Conservation (phyloP, 2,797 vertebrate species). For the Ptychadena robeensis region DNA sequence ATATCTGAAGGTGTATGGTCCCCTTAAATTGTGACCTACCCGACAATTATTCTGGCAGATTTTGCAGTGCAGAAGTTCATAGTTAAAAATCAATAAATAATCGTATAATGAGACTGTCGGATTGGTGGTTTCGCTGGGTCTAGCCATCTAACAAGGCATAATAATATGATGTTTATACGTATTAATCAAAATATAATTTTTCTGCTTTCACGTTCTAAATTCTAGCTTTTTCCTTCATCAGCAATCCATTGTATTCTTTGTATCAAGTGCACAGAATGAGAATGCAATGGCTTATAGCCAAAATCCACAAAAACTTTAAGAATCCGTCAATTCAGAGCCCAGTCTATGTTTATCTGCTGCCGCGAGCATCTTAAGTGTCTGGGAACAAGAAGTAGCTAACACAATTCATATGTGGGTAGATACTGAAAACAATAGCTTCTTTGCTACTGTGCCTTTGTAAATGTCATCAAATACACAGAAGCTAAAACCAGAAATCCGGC, state of each 20-base stretch:
- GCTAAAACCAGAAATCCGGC: not conserved
- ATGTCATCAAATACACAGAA: not conserved
- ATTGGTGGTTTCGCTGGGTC: not conserved
- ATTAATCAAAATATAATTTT: not conserved
- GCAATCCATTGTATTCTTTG: not conserved
- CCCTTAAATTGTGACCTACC: too few species aligned
- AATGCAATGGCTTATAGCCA: not conserved
- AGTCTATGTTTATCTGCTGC: not conserved
- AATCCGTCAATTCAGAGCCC: not conserved
- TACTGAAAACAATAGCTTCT: constrained; percentile 5
- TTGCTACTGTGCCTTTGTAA: not conserved
- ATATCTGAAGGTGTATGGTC: too few species aligned
- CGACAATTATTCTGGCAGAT: too few species aligned
- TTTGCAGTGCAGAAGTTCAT: too few species aligned
- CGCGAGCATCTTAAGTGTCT: not conserved
- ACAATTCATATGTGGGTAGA: constrained; percentile 3
- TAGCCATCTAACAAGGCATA: too few species aligned
- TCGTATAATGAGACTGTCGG: not conserved
- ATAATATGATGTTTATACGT: not conserved
- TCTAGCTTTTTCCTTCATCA: not conserved
- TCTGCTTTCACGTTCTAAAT: not conserved
- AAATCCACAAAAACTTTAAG: not conserved
- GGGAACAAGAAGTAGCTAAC: not conserved
- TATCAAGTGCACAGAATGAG: not conserved
- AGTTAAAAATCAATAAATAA: too few species aligned